These are phyloP conservation scores for Gnathonemus echidnorhynchus DNA, from an alignment of 2,113 vertebrate genomes.

Conservation along the genomic window DNA sequence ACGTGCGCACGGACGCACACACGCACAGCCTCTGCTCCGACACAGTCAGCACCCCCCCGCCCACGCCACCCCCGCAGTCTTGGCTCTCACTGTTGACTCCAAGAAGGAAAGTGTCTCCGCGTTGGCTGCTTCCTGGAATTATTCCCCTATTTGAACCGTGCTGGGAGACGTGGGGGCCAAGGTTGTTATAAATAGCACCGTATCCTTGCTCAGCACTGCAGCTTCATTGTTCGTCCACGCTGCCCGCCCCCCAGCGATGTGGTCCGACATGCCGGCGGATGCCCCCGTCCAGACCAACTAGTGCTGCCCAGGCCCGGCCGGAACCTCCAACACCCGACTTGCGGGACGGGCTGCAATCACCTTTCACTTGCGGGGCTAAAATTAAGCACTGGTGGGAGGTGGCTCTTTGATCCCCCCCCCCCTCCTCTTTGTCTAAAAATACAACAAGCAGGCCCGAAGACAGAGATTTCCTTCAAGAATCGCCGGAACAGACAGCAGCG, in stretches of 20 bases:
- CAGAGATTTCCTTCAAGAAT: conserved; percentile 55
- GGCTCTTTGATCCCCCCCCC: conserved; percentile 1
- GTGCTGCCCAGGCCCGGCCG: background rate
- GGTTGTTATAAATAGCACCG: conserved; percentile 34
- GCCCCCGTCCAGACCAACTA: background rate
- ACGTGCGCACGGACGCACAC: background rate
- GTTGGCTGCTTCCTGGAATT: conserved; percentile 43
- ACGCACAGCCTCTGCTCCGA: background rate
- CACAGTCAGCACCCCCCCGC: background rate
- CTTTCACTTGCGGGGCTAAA: conserved; percentile 14
- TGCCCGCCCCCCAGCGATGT: background rate
- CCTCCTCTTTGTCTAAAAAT: conserved; percentile 62
- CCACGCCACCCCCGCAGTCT: background rate
- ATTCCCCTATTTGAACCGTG: conserved; percentile 29
- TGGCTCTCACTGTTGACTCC: conserved; percentile 21
- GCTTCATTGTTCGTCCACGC: conserved; percentile 22
- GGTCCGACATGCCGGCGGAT: conserved; percentile 5
- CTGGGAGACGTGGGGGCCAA: conserved; percentile 17
- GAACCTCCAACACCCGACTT: conserved; percentile 39
- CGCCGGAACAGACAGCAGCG: conserved; percentile 57
- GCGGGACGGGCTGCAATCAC: conserved; percentile 25
- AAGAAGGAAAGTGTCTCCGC: conserved; percentile 32
- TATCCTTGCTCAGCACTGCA: conserved; percentile 19
- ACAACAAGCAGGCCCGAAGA: conserved; percentile 53
- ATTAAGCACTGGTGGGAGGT: background rate